Base-by-base conservation (phyloP, 1,140 invertebrate genomes). In the Cotesia glomerata region DNA sequence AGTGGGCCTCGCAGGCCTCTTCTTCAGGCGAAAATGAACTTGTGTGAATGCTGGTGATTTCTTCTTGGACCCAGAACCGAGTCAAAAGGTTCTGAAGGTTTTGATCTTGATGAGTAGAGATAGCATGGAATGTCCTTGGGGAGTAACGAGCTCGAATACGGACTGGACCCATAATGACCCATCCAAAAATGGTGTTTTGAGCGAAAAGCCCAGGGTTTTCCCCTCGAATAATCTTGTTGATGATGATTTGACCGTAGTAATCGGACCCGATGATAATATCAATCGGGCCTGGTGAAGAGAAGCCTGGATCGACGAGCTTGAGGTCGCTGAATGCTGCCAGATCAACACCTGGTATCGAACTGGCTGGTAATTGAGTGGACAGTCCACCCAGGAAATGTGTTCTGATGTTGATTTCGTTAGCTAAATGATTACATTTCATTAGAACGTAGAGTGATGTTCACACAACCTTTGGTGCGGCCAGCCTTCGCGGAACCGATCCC, bases 1-100 rank as follows among this genome's bases (percentile, higher is more conserved):
- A 81, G 54, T 76, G 67, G 51, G 69, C 16, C 68, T 81, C 75
- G 62, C 79, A 80, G 49, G 13, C 34, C 18, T 51, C 16, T 26
- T 81, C 76, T 18, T 81, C 76, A 0, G 61, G 36, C 1, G 74
- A 69, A 56, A 66, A 36, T 5, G 2, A 14, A 18, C 32, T 45
- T 14, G 5, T 26, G 14, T 32, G 9, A 18, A 0, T 16, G 13
- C 5, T 18, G 2, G 35, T 11, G 9, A 61, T 11, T 52, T 69
- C 71, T 16, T 75, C 74, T 3, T 68, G 35, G 7, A 63, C 14
- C 65, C 65, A 75, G 45, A 75, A 75, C 32, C 16, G 0, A 5
- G 26, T 71, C 2, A 71, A 18, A 0, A 49, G 39, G 16, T 66
- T n/a, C 39, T 66, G 63, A 0, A 65, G 63, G 1, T 13, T 14